Evolutionary conservation across 2,113 vertebrate species (phyloP), one percentile per base, ranked within the genome.

Genomic region (Protobothrops flavoviridis): DNA sequence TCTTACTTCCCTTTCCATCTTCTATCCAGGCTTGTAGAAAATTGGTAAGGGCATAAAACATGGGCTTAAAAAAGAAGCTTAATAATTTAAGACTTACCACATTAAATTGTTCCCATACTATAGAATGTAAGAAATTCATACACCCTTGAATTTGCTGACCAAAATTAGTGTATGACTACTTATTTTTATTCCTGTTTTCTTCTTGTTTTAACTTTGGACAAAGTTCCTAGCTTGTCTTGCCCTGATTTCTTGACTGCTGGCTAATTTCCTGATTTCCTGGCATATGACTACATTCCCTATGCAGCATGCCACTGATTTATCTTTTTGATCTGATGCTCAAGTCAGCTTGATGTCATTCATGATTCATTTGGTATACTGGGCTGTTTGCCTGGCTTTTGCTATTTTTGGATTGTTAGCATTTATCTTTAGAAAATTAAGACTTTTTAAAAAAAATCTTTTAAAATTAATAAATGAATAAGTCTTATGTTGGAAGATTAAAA

Each of bases 301-400:
- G 86, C 74, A 90, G 74, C 81, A 90, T 53, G 89, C 52, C 52
- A 90, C n/a, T 52, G 45, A 90, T 59, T 90, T 61, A 90, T 90
- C 56, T n/a, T 93, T 90, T 93, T 93, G 74, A 93, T 53, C 55
- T 90, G 92, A 93, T 74, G 87, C n/a, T 93, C 89, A 90, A 5
- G 74, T 24, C 92, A 87, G 81, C 56, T 87, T 90, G 74, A 93
- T 61, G 24, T 69, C 24, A 55, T 56, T 21, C 59, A 33, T 74
- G 50, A 69, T 61, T 90, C 74, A 90, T 87, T 45, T n/a, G 29
- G 43, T 86, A 29, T 88, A 23, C 59, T 85, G 56, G 45, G 56
- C 57, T n/a, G 43, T 33, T 92, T 33, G n/a, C 56, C 57, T 64
- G 56, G 23, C 26, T 61, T 90, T 33, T 90, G 74, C 55, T 86